phyloP scores from a whole-genome alignment of 1,140 invertebrate genomes.

The Drosophila nannoptera region DNA sequence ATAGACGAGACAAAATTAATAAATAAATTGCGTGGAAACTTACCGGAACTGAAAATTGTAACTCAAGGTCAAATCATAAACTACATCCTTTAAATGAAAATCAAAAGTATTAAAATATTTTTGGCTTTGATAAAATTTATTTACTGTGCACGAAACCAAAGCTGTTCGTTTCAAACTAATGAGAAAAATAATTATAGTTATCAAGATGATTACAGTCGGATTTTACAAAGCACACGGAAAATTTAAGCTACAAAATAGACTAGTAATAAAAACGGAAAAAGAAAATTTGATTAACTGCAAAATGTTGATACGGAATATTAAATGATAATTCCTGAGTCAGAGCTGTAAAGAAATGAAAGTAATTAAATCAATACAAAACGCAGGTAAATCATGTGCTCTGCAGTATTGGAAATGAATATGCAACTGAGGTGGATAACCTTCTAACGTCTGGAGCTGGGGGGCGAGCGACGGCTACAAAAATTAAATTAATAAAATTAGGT shows the following conservation, averaged over 20 bases:
- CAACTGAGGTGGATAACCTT: constrained; percentile 56
- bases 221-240: not conserved
- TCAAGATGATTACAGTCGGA: constrained; percentile 1
- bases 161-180: constrained; percentile 30
- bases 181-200: constrained; percentile 20
- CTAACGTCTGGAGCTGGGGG: constrained; percentile 72
- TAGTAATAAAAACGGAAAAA: constrained; percentile 30
- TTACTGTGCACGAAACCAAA: constrained; percentile 33
- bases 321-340: constrained; percentile 60
- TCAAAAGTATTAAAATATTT: constrained; percentile 11
- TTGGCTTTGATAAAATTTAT: constrained; percentile 56
- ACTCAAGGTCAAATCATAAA: constrained; percentile 47
- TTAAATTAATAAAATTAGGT: constrained; percentile 56
- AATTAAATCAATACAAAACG: constrained; percentile 25
- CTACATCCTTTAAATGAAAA: constrained; percentile 44
- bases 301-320: not conserved
- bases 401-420: constrained; percentile 43
- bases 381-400: constrained; percentile 31
- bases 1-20: not conserved
- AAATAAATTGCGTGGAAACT: constrained; percentile 28
- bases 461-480: constrained; percentile 80
- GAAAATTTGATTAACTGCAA: constrained; percentile 4
- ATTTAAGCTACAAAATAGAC: constrained; percentile 22
- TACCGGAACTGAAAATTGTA: constrained; percentile 61
- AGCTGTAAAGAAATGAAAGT: constrained; percentile 56